Evolutionary conservation across 1,140 invertebrate genomes (phyloP).

Genomic region (Homarus americanus): DNA sequence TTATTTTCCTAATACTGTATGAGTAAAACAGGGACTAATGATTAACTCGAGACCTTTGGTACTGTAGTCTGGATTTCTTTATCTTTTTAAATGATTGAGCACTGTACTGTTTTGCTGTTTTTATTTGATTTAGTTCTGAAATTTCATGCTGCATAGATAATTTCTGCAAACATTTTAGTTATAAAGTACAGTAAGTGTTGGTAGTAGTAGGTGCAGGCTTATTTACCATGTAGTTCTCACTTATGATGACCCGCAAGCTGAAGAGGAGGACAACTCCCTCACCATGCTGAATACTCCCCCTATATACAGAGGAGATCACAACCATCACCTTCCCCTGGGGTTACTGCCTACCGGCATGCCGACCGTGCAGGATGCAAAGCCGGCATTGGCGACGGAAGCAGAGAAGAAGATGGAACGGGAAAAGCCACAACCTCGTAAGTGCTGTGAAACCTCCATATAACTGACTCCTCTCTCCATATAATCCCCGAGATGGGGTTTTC

Average conservation of each 20-base stretch:
- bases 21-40: too few relatives aligned
- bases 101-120: neutral
- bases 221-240: conserved; percentile 98
- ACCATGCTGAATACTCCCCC: conserved; percentile 81
- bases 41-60: too few relatives aligned
- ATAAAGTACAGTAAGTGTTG: neutral
- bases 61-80: too few relatives aligned
- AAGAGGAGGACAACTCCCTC: conserved; percentile 92
- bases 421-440: conserved; percentile 76
- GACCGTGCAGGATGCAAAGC: conserved; percentile 95
- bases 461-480: too few relatives aligned
- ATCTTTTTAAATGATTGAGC: too few relatives aligned
- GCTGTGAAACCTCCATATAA: too few relatives aligned
- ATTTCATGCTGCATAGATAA: too few relatives aligned
- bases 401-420: conserved; percentile 81
- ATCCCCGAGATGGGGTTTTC: too few relatives aligned
- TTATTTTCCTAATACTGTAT: too few relatives aligned
- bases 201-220: conserved; percentile 80
- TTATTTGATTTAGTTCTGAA: neutral
- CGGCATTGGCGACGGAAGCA: conserved; percentile 87
- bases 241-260: conserved; percentile 96
- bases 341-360: conserved; percentile 94
- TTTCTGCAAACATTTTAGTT: neutral
- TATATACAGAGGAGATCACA: conserved; percentile 83
- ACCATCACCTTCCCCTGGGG: conserved; percentile 92